Evolutionary conservation across 2,797 vertebrate species (phyloP).

Genomic region (Arremon aurantiirostris): DNA sequence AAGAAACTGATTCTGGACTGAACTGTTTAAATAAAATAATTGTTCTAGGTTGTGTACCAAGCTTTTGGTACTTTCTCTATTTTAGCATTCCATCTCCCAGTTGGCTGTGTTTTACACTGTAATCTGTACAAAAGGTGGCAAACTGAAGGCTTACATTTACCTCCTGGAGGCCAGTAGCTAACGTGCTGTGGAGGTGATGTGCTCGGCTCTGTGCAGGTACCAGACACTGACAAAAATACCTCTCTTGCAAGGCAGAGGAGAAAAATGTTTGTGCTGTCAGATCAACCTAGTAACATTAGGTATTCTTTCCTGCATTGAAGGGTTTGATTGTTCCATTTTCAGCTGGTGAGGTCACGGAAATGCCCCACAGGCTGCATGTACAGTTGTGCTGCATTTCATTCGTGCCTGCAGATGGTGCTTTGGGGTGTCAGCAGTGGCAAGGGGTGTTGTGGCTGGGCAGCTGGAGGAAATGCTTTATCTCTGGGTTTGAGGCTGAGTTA

Average conservation of each 20-base stretch:
- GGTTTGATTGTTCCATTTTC: background rate
- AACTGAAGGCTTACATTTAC: background rate
- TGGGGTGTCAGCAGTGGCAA: background rate
- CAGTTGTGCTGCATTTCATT: background rate
- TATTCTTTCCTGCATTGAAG: background rate
- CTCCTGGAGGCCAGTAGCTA: background rate
- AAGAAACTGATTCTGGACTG: background rate
- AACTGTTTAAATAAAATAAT: background rate
- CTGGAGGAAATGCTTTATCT: background rate
- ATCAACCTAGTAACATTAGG: background rate
- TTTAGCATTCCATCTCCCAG: background rate
- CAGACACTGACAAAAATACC: background rate
- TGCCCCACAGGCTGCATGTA: background rate
- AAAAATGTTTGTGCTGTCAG: background rate
- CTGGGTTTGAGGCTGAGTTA: background rate
- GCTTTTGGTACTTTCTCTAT: background rate
- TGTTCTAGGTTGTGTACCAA: background rate
- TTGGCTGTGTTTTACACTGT: background rate
- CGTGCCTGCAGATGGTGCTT: background rate
- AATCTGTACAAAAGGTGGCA: background rate
- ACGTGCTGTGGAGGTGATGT: accelerated
- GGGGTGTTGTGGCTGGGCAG: background rate
- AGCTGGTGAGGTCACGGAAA: background rate
- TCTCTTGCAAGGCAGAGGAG: background rate
- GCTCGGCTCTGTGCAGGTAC: background rate